These are phyloP conservation scores for Geophilus truncorum DNA, from an alignment of 2,888 invertebrate species.

Conservation along the genomic window DNA sequence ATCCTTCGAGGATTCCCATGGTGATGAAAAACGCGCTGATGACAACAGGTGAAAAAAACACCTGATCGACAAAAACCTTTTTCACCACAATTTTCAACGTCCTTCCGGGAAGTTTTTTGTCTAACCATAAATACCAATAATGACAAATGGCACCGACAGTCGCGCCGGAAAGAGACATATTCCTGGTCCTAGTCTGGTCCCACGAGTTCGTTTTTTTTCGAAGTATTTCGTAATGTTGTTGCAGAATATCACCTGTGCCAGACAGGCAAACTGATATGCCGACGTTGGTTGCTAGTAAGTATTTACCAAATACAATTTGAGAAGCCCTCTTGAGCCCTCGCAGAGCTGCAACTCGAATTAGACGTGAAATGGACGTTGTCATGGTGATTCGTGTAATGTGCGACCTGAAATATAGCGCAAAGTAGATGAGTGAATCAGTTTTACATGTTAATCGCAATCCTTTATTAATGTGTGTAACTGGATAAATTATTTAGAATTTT, in stretches of 20 bases:
- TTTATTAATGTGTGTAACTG: no score
- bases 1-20: constrained; percentile 65
- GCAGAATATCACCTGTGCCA: constrained; percentile 69
- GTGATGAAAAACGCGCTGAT: constrained; percentile 73
- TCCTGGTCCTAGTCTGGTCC: constrained; percentile 60
- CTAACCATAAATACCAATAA: constrained; percentile 77
- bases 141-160: constrained; percentile 75
- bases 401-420: no score
- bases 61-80: constrained; percentile 71
- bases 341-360: not conserved
- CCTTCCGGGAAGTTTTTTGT: constrained; percentile 65
- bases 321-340: not conserved
- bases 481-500: no score
- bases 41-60: constrained; percentile 74
- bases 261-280: constrained; percentile 69
- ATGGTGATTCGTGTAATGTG: not conserved
- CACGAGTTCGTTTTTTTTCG: constrained; percentile 45
- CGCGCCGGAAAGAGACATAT: constrained; percentile 73
- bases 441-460: no score
- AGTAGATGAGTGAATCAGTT: not conserved
- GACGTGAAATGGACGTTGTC: not conserved
- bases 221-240: constrained; percentile 66
- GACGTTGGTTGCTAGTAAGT: constrained; percentile 73
- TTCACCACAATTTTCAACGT: constrained; percentile 61
- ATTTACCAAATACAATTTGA: constrained; percentile 43